These are phyloP conservation scores for Ennomos fuscantarius DNA, from an alignment of 2,888 invertebrate genomes.

Conservation along the genomic window DNA sequence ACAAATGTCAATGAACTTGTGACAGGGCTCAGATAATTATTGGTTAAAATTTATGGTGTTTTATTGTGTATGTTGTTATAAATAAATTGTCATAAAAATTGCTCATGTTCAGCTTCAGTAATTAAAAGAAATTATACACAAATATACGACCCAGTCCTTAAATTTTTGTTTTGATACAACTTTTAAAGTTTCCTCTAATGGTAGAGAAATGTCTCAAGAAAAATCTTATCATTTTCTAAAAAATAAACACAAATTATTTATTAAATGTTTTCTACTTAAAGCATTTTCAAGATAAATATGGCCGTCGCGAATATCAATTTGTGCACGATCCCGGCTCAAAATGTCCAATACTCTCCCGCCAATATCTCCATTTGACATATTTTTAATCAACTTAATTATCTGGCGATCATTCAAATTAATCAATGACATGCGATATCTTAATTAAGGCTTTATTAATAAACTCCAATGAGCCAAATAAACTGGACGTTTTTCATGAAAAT, in stretches of 20 bases:
- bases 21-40: too few relatives aligned
- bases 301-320: slow-evolving; percentile 20
- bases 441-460: slow-evolving; percentile 79
- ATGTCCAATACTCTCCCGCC: slow-evolving; percentile 26
- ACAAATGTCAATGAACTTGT: background rate
- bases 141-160: too few relatives aligned
- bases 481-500: slow-evolving; percentile 70
- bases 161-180: too few relatives aligned
- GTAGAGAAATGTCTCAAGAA: too few relatives aligned
- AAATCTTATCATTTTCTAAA: too few relatives aligned
- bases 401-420: slow-evolving; percentile 74
- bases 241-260: too few relatives aligned
- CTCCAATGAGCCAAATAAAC: slow-evolving; percentile 68
- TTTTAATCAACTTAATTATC: slow-evolving; percentile 72
- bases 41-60: too few relatives aligned
- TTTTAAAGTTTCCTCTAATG: too few relatives aligned
- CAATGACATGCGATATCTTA: slow-evolving; percentile 74
- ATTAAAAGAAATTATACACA: too few relatives aligned
- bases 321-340: slow-evolving; percentile 2
- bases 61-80: too few relatives aligned
- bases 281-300: slow-evolving; percentile 12
- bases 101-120: too few relatives aligned
- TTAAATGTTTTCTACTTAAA: background rate
- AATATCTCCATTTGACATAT: slow-evolving; percentile 59
- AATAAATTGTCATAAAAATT: too few relatives aligned